Evolutionary conservation across 2,888 invertebrate genomes (phyloP), one percentile per base, ranked within the genome.

Genomic region (Cyclophora punctaria): DNA sequence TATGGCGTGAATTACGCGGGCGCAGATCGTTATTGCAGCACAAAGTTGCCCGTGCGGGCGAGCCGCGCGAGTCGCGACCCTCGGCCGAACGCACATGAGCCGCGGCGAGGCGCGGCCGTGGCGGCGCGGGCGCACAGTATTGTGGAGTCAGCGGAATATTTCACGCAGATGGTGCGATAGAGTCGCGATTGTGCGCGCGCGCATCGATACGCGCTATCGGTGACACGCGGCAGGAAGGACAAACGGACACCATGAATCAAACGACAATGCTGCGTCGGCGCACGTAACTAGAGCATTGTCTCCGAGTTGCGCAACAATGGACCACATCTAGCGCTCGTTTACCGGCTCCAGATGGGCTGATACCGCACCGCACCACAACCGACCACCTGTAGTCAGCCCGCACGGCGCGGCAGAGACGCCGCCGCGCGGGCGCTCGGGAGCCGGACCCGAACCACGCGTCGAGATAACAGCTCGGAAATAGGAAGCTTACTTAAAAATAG

Each of bases 1-100:
- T 69, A 73, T 77, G 83, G 85, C 83, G 86, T 83, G 86, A 86
- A 86, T 86, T 86, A 84, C 85, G 83, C 84, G 83, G 66, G 67
- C 78, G 73, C 80, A 73, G 80, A 76, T 83, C 80, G 80, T 81
- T 84, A 82, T 64, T 67, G 69, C 53, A 52, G 52, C 41, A 51
- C 67, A 58, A 49, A 7, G 7, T 50, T 47, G 35, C 3, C 35
- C 5, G 37, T 51, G 37, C 48, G 20, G 42, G 3, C 34, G 0
- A 33, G 7, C 2, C 45, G 7, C 4, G 4, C 44, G 3, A 62
- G 1, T 20, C 20, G 20, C 20, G 20, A 20, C 20, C 20, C 20
- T 20, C 20, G 20, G 20, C 20, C 20, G 20, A 20, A 20, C 20
- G 20, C 20, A 20, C 20, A 20, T 2, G 20, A 20, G 20, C 20